phyloP scores from a whole-genome alignment of 2,113 vertebrate genomes.

The Blennius ocellaris region DNA sequence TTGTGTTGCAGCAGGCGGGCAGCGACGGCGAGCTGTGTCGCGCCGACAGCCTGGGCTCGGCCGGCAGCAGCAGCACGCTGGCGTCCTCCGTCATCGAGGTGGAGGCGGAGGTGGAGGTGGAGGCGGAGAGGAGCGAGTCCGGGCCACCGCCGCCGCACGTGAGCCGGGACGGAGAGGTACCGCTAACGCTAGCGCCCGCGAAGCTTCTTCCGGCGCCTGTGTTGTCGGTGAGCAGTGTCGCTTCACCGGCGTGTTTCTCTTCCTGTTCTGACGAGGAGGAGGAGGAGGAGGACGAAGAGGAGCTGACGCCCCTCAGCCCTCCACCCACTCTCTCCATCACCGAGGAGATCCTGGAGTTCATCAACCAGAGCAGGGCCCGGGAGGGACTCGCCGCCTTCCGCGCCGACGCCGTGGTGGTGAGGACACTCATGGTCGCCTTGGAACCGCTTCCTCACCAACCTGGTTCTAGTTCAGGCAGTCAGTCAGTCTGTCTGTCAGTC shows the following conservation, averaged over 20 bases:
- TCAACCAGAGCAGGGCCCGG: constrained; percentile 85
- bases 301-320: constrained; percentile 69
- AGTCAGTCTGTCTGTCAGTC: too few species aligned
- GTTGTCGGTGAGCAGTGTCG: too few species aligned
- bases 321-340: constrained; percentile 87
- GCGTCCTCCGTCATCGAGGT: constrained; percentile 82
- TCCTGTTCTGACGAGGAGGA: too few species aligned
- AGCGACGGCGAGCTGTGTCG: constrained; percentile 85
- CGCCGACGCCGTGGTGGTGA: constrained; percentile 1
- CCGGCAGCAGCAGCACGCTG: constrained; percentile 69
- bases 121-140: constrained; percentile 1
- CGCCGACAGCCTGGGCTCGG: constrained; percentile 57
- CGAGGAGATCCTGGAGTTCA: constrained; percentile 89
- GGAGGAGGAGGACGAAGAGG: constrained; percentile 55
- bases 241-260: too few species aligned
- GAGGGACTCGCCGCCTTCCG: constrained; percentile 57
- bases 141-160: constrained; percentile 8
- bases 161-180: constrained; percentile 17
- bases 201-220: too few species aligned
- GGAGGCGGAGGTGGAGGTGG: constrained; percentile 78
- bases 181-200: too few species aligned
- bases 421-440: not conserved
- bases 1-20: constrained; percentile 74
- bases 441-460: too few species aligned
- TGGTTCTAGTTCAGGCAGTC: too few species aligned